Evolutionary conservation across 2,113 vertebrate genomes (phyloP), one percentile per base, ranked within the genome.

Genomic region (Cyprinodon variegatus): DNA sequence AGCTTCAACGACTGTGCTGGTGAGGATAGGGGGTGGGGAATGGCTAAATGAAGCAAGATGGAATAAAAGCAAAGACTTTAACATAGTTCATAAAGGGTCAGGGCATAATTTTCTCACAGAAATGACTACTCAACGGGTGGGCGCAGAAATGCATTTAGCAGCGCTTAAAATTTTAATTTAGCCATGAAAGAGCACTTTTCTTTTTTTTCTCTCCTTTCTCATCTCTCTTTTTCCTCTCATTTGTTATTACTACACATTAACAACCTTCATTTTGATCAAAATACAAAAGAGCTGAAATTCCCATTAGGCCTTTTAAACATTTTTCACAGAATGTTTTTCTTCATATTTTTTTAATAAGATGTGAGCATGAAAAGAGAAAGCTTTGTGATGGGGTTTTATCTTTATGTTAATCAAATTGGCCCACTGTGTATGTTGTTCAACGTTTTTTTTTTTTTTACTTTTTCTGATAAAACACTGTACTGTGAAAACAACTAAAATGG

Each of bases 201-300:
- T 61, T 71, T 74, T 83, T 70, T 70, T 61, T 66, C 57, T 10
- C 37, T 59, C 29, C 66, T 61, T 20, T 43, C 39, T 38, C 64
- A 41, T 74, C 46, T 70, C 46, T 66, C 41, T 65, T 68, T 14
- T 20, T 65, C 59, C 67, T 62, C 61, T 79, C 72, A 72, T 78
- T 71, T 82, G 37, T 74, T 76, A 61, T 76, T 82, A 76, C 82
- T 84, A 45, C 80, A 85, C 70, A 86, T 88, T 85, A 88, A 76
- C 72, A 78, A 77, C 73, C 76, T 79, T 83, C 50, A 75, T 86
- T 91, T 86, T 88, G 84, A 89, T 91, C 79, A 81, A 83, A 92
- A 89, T 74, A 85, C 76, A 83, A 90, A 90, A 85, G 83, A 70
- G 45, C 75, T 83, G 61, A 76, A 87, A 90, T 86, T 90, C 89